Base-by-base conservation (phyloP, 2,888 invertebrate genomes). In the Aleiodes leptofemur region DNA sequence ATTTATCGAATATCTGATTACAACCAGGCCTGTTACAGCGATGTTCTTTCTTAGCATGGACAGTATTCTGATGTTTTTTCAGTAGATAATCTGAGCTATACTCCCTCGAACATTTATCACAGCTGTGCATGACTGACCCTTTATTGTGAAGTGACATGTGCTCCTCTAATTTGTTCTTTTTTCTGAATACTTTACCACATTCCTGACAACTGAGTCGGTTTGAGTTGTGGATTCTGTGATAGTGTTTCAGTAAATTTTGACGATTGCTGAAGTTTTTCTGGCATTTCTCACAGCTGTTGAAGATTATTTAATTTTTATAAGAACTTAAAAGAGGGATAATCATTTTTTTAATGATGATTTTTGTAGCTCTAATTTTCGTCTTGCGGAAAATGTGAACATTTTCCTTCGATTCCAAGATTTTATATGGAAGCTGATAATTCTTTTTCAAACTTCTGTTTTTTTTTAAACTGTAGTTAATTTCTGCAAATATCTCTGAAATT, bases 81-180 rank as follows among this genome's bases (percentile, higher is more conserved):
- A 91, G 90, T 11, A 91, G 91, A 82, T 86, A 87, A 8, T 90
- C 82, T 66, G 88, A 90, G 2, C 90, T 83, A 85, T 92, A 94
- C 16, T 90, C 90, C 77, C 90, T 90, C 0, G 85, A 78, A 79
- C 94, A 94, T 23, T 90, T 86, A 4, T 90, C 87, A 83, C 94
- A 94, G 23, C 91, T 92, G 82, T 76, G 91, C 77, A 76, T 53
- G 29, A 31, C 57, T 59, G 80, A 5, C 4, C 76, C 81, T 34
- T 91, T 91, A 51, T 91, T 91, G 81, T 94, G 93, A 16, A 84
- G 82, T 51, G 91, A 91, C 88, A 92, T 91, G 80, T 94, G 94
- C 8, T 91, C 89, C 57, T 90, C 90, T 64, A 93, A 86, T 79
- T 92, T 92, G 79, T 91, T 86, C 81, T 92, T 93, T 80, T 93